Conservation (phyloP, 2,113 vertebrate species). For the Bos javanicus region DNA sequence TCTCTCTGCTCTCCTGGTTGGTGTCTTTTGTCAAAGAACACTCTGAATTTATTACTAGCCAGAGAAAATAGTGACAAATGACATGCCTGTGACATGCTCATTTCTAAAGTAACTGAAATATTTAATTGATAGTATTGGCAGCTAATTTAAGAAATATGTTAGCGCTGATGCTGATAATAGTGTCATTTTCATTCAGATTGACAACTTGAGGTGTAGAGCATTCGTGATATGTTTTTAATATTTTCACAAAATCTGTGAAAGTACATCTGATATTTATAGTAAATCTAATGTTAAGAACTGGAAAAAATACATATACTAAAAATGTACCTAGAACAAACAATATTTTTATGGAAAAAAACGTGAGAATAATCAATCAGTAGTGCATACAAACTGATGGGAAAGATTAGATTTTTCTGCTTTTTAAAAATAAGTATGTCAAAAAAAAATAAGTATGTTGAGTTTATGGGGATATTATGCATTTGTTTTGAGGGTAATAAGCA, state of each 20-base stretch:
- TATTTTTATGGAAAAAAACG: slow-evolving; percentile 42
- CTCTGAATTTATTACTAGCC: slow-evolving; percentile 27
- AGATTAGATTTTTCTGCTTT: background rate
- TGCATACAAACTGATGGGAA: background rate
- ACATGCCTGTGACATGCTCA: slow-evolving; percentile 35
- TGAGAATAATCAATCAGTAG: background rate
- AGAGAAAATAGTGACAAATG: slow-evolving; percentile 55
- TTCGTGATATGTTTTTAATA: slow-evolving; percentile 50
- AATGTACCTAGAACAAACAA: slow-evolving; percentile 32
- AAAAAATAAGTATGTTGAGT: background rate
- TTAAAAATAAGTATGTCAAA: background rate
- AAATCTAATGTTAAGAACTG: slow-evolving; percentile 35
- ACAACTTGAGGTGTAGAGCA: slow-evolving; percentile 42
- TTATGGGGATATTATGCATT: background rate
- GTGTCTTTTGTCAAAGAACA: slow-evolving; percentile 28
- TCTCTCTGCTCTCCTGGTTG: background rate
- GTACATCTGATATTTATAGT: slow-evolving; percentile 67
- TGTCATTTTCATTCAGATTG: slow-evolving; percentile 62
- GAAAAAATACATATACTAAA: slow-evolving; percentile 37
- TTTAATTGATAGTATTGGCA: slow-evolving; percentile 69
- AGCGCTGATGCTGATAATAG: slow-evolving; percentile 38
- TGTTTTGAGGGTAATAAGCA: slow-evolving; percentile 17
- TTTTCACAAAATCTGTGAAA: slow-evolving; percentile 59
- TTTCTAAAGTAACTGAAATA: slow-evolving; percentile 62
- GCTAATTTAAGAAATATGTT: slow-evolving; percentile 67